Conservation (phyloP, 2,888 invertebrate genomes). For the Lithosia quadra region DNA sequence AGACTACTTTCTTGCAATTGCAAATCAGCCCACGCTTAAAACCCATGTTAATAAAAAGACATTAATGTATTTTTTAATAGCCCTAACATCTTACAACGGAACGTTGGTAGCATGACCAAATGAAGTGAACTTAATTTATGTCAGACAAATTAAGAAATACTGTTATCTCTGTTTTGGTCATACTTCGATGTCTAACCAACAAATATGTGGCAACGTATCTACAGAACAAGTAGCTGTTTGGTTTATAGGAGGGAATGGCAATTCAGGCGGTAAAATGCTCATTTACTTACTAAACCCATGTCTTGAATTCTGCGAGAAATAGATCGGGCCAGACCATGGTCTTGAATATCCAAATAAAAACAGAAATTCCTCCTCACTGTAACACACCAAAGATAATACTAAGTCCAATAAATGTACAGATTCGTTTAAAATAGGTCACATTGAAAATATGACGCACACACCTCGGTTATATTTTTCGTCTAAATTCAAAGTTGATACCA, state of each 20-base stretch:
- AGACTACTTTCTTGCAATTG: not conserved
- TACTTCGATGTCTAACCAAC: slow-evolving; percentile 64
- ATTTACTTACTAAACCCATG: slow-evolving; percentile 90
- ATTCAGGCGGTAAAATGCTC: slow-evolving; percentile 71
- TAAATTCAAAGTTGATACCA: slow-evolving; percentile 81
- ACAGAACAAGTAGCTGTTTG: slow-evolving; percentile 25
- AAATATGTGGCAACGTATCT: slow-evolving; percentile 54
- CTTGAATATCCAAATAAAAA: slow-evolving; percentile 93
- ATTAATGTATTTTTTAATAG: not conserved
- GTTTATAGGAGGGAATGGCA: slow-evolving; percentile 25
- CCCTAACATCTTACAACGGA: slow-evolving; percentile 52
- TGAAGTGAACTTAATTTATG: slow-evolving; percentile 41
- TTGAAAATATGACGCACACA: slow-evolving; percentile 62
- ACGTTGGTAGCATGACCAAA: slow-evolving; percentile 65
- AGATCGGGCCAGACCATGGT: slow-evolving; percentile 88
- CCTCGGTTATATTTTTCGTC: slow-evolving; percentile 83
- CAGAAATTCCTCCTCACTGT: slow-evolving; percentile 88
- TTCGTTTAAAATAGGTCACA: slow-evolving; percentile 50
- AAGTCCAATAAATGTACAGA: slow-evolving; percentile 27
- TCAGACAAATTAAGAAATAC: slow-evolving; percentile 36
- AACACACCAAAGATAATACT: slow-evolving; percentile 53
- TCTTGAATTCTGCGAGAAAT: slow-evolving; percentile 90
- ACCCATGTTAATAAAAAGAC: not conserved
- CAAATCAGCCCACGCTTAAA: not conserved
- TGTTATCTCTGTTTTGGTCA: slow-evolving; percentile 50